Evolutionary conservation across 2,113 vertebrate species (phyloP).

Genomic region (Neolamprologus sp.): DNA sequence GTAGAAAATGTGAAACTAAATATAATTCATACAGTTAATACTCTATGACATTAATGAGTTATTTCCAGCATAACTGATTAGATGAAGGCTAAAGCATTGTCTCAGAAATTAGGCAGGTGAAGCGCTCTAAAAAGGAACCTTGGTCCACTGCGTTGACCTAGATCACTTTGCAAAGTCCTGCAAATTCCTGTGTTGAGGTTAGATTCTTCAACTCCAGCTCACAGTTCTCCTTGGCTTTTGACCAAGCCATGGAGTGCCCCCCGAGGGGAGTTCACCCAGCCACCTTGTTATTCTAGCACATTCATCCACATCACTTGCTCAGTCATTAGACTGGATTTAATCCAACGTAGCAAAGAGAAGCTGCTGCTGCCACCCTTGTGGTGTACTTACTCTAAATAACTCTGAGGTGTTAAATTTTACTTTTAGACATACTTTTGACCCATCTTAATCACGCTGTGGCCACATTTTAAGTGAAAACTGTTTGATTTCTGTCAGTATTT

Average conservation of each 20-base stretch:
- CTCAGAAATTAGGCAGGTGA: background rate
- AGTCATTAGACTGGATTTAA: conserved; percentile 25
- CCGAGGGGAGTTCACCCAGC: conserved; percentile 46
- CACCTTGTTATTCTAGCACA: conserved; percentile 61
- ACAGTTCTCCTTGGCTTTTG: conserved; percentile 51
- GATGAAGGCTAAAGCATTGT: background rate
- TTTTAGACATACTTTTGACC: background rate
- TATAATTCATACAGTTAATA: background rate
- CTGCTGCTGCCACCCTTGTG: conserved; percentile 7
- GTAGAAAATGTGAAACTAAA: background rate
- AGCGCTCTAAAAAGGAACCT: background rate
- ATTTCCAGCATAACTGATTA: background rate
- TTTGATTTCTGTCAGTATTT: background rate
- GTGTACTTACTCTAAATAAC: background rate
- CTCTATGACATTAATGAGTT: background rate
- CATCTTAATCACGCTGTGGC: background rate
- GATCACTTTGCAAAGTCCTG: conserved; percentile 58
- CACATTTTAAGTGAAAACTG: background rate
- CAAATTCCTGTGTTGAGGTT: conserved; percentile 62
- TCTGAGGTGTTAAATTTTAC: background rate
- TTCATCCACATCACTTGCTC: conserved; percentile 58
- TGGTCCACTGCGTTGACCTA: conserved; percentile 16
- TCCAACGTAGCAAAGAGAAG: conserved; percentile 19
- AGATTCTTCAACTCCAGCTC: conserved; percentile 50
- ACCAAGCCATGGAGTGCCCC: conserved; percentile 52